Evolutionary conservation across 2,888 invertebrate genomes (phyloP).

Genomic region (Lobophora halterata): DNA sequence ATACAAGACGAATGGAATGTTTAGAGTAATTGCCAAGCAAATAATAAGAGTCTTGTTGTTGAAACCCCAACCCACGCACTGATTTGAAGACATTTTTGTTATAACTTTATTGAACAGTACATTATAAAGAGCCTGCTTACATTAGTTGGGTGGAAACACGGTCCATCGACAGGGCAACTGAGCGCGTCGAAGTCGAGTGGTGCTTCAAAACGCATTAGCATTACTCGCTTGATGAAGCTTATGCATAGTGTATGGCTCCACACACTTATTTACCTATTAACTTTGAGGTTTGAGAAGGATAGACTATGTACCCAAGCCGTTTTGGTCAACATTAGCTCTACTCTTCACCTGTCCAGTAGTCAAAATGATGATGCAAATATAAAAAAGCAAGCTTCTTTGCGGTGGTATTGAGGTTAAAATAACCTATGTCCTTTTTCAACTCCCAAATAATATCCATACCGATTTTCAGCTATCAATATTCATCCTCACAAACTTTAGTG

Average conservation of each 20-base stretch:
- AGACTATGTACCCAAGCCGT: conserved; percentile 33
- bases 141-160: conserved; percentile 45
- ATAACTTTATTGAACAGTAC: conserved; percentile 14
- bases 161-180: conserved; percentile 44
- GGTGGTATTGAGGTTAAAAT: too few species aligned
- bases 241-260: conserved; percentile 41
- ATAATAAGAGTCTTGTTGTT: conserved; percentile 6
- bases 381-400: too few species aligned
- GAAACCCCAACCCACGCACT: conserved; percentile 13
- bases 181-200: conserved; percentile 50
- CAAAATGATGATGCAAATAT: conserved; percentile 47
- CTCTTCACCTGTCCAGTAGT: conserved; percentile 49
- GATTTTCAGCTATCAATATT: too few species aligned
- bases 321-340: conserved; percentile 52
- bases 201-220: conserved; percentile 62
- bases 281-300: conserved; percentile 37
- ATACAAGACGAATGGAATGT: conserved; percentile 5
- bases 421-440: too few species aligned
- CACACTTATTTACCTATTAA: conserved; percentile 42
- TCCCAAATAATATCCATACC: too few species aligned
- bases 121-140: conserved; percentile 23
- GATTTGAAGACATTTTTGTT: conserved; percentile 19
- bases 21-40: conserved; percentile 6
- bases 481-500: too few species aligned
- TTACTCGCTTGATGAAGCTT: conserved; percentile 52